These are phyloP conservation scores for Drosophila kanekoi DNA, from an alignment of 2,888 invertebrate genomes.

Conservation along the genomic window DNA sequence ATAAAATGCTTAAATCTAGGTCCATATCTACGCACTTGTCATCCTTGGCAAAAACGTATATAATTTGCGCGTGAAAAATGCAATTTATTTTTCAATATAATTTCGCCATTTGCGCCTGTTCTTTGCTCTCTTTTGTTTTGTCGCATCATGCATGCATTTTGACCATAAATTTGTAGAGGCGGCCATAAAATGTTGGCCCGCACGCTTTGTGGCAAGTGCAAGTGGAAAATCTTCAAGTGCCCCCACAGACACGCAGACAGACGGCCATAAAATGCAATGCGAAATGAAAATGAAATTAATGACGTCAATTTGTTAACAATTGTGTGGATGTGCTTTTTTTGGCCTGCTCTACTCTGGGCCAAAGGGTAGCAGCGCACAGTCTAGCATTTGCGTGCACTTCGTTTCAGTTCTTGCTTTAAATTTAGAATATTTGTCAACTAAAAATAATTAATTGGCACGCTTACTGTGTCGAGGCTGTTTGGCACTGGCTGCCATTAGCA, in stretches of 20 bases:
- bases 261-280: conserved; percentile 21
- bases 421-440: conserved; percentile 39
- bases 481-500: conserved; percentile 46
- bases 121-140: conserved; percentile 24
- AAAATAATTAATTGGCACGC: conserved; percentile 44
- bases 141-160: conserved; percentile 49
- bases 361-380: conserved; percentile 42
- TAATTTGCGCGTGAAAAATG: conserved; percentile 50
- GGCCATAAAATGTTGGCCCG: conserved; percentile 36
- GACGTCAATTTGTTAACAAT: conserved; percentile 52
- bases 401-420: conserved; percentile 22
- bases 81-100: conserved; percentile 57
- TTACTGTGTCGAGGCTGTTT: conserved; percentile 69
- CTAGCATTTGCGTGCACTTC: background rate
- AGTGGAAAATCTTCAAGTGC: conserved; percentile 40
- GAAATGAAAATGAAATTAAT: conserved; percentile 47
- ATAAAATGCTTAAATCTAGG: conserved; percentile 83
- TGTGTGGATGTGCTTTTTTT: background rate
- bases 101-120: conserved; percentile 19
- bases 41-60: conserved; percentile 75
- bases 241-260: background rate
- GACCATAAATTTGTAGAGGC: conserved; percentile 48
- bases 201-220: conserved; percentile 43
- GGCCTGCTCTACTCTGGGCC: background rate
- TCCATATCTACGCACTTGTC: conserved; percentile 83